Evolutionary conservation across 1,140 invertebrate genomes (phyloP).

Genomic region (Rhizoglyphus robini): DNA sequence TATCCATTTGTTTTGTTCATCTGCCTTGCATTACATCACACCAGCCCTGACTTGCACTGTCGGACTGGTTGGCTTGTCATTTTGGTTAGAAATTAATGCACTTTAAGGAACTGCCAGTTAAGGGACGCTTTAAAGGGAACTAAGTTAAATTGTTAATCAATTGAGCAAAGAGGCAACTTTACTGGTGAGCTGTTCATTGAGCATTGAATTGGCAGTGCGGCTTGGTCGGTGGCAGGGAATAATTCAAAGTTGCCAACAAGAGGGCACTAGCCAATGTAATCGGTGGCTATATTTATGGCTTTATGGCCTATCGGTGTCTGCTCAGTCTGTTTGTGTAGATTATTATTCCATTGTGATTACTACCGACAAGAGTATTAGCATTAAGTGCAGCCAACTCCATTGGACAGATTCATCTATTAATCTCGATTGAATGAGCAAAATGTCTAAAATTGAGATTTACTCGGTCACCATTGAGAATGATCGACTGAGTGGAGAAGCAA

Average conservation of each 20-base stretch:
- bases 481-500: no score
- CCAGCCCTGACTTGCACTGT: neutral
- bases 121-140: neutral
- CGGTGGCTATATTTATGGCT: no score
- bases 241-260: no score
- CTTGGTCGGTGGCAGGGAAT: neutral
- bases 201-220: no score
- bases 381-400: neutral
- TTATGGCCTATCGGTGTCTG: no score
- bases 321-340: neutral
- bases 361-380: neutral
- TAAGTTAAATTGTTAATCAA: neutral
- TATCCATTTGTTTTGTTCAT: neutral
- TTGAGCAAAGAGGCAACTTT: neutral
- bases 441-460: neutral
- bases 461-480: no score
- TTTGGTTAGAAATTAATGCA: neutral
- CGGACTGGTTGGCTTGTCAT: neutral
- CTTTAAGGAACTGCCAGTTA: neutral
- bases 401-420: neutral
- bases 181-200: no score
- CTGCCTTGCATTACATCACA: neutral
- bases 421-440: neutral
- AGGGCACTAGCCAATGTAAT: no score
- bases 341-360: neutral